Evolutionary conservation across 30 jellyfish, hydroid and myxozoan species (phyloP), one percentile per base, ranked within the genome.

Genomic region (Clytia hemisphaerica): DNA sequence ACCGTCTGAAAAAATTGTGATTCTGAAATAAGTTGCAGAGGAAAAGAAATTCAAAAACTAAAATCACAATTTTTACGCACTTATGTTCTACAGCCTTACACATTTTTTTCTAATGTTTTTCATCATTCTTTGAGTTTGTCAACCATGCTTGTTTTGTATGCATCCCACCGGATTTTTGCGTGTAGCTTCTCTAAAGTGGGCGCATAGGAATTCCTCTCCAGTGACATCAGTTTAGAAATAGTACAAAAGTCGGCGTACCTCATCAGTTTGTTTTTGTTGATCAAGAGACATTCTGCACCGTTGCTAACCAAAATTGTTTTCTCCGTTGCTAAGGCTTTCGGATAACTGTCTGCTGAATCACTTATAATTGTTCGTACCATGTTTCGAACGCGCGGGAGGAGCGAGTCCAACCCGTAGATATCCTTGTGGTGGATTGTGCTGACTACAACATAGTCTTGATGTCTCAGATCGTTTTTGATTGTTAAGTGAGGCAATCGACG

Each of bases 221-320:
- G 65, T 28, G 80, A 29, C 25, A 54, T 76, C 18, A 79, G 63
- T 46, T 72, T 79, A 15, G 93, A 55, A 15, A 79, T 37, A 2
- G 93, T 79, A 21, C 73, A 67, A 45, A 79, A 79, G 67, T 79
- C 93, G 14, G 93, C 83, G 35, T 69, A 38, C n/a, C 61, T 79
- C 26, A 79, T 45, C 33, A 79, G 70, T 33, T 10, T 19, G n/a
- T 62, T 71, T 60, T 79, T 79, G 42, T 79, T 66, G 42, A 79
- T 61, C 49, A 68, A 37, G 25, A 79, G 61, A 60, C 93, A 79
- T 57, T 79, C 93, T 1, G 84, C 63, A 24, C 93, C 93, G 30
- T 79, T 84, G 59, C 93, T 79, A 10, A 79, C 67, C 27, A 67
- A 72, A 24, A 63, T 29, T 15, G 37, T 57, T 46, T 46, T 27